Conservation (phyloP, 2,797 vertebrate genomes). For the Paratrypauchen microcephalus region DNA sequence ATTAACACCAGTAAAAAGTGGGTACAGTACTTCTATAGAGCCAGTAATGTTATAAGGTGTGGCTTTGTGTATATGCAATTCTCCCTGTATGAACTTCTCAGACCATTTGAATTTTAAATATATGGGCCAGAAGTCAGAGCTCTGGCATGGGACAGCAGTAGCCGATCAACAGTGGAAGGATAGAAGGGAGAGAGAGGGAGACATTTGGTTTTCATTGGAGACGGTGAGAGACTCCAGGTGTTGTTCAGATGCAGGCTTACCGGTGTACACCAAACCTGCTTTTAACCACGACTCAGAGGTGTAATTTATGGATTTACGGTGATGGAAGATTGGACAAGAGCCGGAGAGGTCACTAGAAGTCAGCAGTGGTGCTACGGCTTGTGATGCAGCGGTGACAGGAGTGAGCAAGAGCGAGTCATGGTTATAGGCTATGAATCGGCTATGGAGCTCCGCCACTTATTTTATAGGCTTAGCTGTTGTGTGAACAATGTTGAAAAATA, state of each 20-base stretch:
- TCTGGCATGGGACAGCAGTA: constrained; percentile 62
- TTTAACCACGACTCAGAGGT: constrained; percentile 58
- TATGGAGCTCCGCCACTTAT: too few species aligned
- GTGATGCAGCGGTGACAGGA: constrained; percentile 13
- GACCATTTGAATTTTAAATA: constrained; percentile 47
- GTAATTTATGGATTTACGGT: constrained; percentile 57
- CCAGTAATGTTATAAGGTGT: too few species aligned
- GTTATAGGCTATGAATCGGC: not conserved
- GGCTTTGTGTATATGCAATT: not conserved
- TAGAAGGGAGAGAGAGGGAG: constrained; percentile 1
- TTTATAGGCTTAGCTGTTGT: too few species aligned
- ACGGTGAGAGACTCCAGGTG: constrained; percentile 77
- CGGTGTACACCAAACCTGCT: constrained; percentile 29
- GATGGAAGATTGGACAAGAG: constrained; percentile 26
- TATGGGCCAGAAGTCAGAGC: constrained; percentile 61
- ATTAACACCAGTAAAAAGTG: not conserved
- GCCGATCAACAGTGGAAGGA: constrained; percentile 61
- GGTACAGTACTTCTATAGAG: not conserved
- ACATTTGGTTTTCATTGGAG: constrained; percentile 76
- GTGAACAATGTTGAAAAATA: too few species aligned
- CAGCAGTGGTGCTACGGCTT: constrained; percentile 2
- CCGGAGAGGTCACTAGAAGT: constrained; percentile 38
- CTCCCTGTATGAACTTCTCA: constrained; percentile 39
- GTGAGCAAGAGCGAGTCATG: constrained; percentile 5
- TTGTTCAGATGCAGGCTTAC: constrained; percentile 56